phyloP scores from a whole-genome alignment of 2,113 vertebrate genomes.

The Paraplagusia blochii region DNA sequence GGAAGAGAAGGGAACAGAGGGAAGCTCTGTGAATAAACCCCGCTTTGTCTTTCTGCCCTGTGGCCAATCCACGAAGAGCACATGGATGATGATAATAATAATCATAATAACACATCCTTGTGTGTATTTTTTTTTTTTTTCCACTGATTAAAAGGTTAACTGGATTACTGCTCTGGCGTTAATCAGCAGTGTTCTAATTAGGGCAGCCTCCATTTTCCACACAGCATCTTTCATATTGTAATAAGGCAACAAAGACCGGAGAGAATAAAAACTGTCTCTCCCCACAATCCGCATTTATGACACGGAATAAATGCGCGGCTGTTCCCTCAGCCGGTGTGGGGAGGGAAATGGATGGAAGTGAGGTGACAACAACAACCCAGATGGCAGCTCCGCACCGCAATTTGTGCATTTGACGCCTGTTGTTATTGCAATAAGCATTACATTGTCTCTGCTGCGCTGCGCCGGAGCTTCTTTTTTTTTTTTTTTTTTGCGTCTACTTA shows the following conservation, averaged over 20 bases:
- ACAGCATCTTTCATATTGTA: slow-evolving; percentile 27
- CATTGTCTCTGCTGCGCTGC: too few species aligned
- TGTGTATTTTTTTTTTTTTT: slow-evolving; percentile 47
- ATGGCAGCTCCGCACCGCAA: not conserved
- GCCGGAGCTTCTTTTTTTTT: too few species aligned
- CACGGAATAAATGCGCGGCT: slow-evolving; percentile 18
- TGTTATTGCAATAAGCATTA: too few species aligned
- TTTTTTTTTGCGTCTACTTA: slow-evolving; percentile 48
- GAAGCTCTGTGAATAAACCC: slow-evolving; percentile 50
- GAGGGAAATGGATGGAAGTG: slow-evolving; percentile 1
- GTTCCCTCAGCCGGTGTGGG: slow-evolving; percentile 17
- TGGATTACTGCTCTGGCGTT: slow-evolving; percentile 49
- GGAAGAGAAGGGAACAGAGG: slow-evolving; percentile 77
- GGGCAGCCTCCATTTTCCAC: slow-evolving; percentile 45
- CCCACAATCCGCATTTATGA: slow-evolving; percentile 23
- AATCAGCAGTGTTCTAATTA: slow-evolving; percentile 52
- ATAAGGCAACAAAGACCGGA: slow-evolving; percentile 26
- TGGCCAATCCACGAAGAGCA: slow-evolving; percentile 46
- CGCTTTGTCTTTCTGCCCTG: slow-evolving; percentile 46
- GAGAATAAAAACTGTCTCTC: slow-evolving; percentile 10
- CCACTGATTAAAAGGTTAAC: slow-evolving; percentile 41
- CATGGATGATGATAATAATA: slow-evolving; percentile 10
- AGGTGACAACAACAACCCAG: slow-evolving; percentile 27
- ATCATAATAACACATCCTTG: slow-evolving; percentile 42
- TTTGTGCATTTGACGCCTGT: too few species aligned